Evolutionary conservation across 2,113 vertebrate genomes (phyloP), one percentile per base, ranked within the genome.

Genomic region (Amblyornis subalaris): DNA sequence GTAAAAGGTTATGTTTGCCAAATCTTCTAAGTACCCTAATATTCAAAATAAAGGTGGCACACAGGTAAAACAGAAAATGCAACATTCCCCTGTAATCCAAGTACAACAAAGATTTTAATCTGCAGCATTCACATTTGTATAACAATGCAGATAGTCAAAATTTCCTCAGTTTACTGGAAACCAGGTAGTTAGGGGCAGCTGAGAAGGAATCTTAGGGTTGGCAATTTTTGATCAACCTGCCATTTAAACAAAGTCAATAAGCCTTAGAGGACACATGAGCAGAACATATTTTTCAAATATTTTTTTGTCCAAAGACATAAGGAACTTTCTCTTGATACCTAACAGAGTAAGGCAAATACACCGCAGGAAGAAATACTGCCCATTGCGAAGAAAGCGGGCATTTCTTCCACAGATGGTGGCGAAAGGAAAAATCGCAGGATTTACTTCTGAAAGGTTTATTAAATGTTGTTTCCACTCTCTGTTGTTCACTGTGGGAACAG

Each of bases 401-500:
- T 85, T 95, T 89, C 71, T 89, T 80, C 74, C 31, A 67, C 50
- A 65, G 47, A 45, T 26, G 35, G 62, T 17, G 21, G n/a, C 70
- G 44, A 90, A 90, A 78, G 25, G 38, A 70, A 92, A 90, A 92
- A 66, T 51, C 0, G 0, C 55, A 93, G 57, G 84, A 88, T 91
- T 93, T 94, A 83, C 65, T 94, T 87, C 70, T 80, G 65, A 67
- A 75, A 48, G 73, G 92, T 94, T 96, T 95, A 96, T 85, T 90
- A 95, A 91, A 84, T 12, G 58, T 69, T 96, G 95, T 82, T 96
- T 87, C 80, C 77, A 89, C 65, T 90, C 71, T 70, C 55, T 88
- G 88, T 88, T 93, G 95, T 89, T 96, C 90, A 95, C 92, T 92
- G 91, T 89, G 92, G 93, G 94, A 97, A 97, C 12, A 10, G 95